phyloP scores from a whole-genome alignment of 2,113 vertebrate genomes.

The western clawed frog (Xenopus tropicalis) region UCB_Xtro_10.0 CM004443.2:82929001-82929500 shows the following conservation, averaged over 20 bases:
- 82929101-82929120: conserved; percentile 55
- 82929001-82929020: conserved; percentile 67
- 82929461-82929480: no score
- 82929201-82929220: conserved; percentile 16
- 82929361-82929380: no score
- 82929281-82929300: conserved; percentile 15
- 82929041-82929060: conserved; percentile 65
- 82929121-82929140: conserved; percentile 66
- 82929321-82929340: no score
- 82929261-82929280: conserved; percentile 2
- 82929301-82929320: no score
- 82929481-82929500: no score
- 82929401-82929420: no score
- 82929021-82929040: conserved; percentile 68
- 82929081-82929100: conserved; percentile 75
- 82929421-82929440: no score
- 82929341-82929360: no score
- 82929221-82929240: conserved; percentile 10
- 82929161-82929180: conserved; percentile 59
- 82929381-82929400: no score
- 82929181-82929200: conserved; percentile 49
- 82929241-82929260: conserved; percentile 31
- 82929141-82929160: conserved; percentile 68
- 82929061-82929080: conserved; percentile 72
- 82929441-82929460: no score